phyloP scores from a whole-genome alignment of 2,113 vertebrate species.

The Eidolon helvum region DNA sequence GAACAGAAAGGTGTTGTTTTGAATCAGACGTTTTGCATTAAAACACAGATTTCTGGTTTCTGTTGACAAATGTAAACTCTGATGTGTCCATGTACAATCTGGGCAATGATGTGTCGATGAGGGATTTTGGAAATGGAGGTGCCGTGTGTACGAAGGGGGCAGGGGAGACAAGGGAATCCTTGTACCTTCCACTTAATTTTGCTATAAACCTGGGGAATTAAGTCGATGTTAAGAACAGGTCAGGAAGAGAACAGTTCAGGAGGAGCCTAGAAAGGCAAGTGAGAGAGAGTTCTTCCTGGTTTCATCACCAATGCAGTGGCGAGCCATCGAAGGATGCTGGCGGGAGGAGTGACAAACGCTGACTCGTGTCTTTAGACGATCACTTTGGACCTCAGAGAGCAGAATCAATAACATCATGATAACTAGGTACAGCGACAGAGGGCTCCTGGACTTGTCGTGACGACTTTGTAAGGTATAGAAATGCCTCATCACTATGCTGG shows the following conservation, averaged over 20 bases:
- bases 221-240: not conserved
- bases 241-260: too few species aligned
- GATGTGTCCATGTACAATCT: not conserved
- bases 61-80: not conserved
- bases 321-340: not conserved
- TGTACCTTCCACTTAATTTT: not conserved
- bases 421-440: not conserved
- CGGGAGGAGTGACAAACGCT: not conserved
- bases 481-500: not conserved
- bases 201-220: not conserved
- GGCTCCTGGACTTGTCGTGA: rapidly evolving
- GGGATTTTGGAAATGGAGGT: too few species aligned
- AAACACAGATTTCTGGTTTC: not conserved
- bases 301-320: not conserved
- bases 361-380: not conserved
- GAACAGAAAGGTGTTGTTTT: not conserved
- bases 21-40: not conserved
- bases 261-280: not conserved
- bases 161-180: not conserved
- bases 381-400: not conserved
- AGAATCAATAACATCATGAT: not conserved
- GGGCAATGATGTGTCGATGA: not conserved
- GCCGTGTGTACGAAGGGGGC: rapidly evolving
- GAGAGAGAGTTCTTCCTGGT: not conserved
- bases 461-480: not conserved